These are phyloP conservation scores for Gymnocephalus cernua DNA, from an alignment of 2,113 vertebrate species.

Conservation along the genomic window DNA sequence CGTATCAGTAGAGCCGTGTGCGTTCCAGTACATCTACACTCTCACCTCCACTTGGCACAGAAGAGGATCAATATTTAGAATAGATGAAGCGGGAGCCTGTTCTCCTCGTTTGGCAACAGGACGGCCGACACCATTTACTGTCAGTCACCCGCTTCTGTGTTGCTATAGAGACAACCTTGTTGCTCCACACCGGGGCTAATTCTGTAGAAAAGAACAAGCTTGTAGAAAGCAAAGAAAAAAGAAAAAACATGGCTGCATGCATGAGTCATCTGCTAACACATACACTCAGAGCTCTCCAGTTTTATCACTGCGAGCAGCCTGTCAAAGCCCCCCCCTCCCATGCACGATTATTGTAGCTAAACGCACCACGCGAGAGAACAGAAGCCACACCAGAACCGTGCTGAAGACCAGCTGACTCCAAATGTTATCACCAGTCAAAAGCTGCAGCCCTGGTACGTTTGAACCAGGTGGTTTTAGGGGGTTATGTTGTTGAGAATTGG, in stretches of 20 bases:
- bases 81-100: conserved; percentile 57
- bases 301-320: conserved; percentile 58
- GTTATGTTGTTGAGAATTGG: not conserved
- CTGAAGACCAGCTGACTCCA: conserved; percentile 38
- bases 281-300: conserved; percentile 49
- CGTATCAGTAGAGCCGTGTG: conserved; percentile 19
- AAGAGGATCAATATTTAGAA: conserved; percentile 61
- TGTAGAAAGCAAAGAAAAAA: conserved; percentile 45
- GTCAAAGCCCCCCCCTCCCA: conserved; percentile 53
- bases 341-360: conserved; percentile 51
- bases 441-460: not conserved
- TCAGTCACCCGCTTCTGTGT: conserved; percentile 70
- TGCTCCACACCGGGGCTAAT: conserved; percentile 66
- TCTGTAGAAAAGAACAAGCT: conserved; percentile 54
- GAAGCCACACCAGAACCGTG: conserved; percentile 53
- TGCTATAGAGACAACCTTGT: conserved; percentile 79
- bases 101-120: conserved; percentile 54
- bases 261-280: conserved; percentile 78
- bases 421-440: not conserved
- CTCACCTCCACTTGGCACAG: conserved; percentile 58
- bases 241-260: conserved; percentile 52
- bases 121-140: conserved; percentile 57
- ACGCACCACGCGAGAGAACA: conserved; percentile 54
- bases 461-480: not conserved
- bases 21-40: conserved; percentile 41